Percentiles rank a stretch among this genome's conserved stretches.
Conservation (phyloP, 92 coral and sea anemone genomes). For the Galaxea fascicularis region DNA sequence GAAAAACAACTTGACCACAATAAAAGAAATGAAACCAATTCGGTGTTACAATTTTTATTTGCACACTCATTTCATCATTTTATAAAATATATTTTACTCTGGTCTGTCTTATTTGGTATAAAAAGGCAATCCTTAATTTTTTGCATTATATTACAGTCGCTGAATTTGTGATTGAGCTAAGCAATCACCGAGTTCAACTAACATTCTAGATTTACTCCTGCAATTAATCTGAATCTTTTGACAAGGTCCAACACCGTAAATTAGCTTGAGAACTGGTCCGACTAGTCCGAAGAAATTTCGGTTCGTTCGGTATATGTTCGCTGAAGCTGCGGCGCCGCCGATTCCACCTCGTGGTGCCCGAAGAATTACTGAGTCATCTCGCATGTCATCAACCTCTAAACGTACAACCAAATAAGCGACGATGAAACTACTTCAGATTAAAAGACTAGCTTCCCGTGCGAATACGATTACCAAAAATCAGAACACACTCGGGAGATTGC, state of each 20-base stretch:
- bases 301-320: neutral
- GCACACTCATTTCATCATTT: slow-evolving; percentile 17
- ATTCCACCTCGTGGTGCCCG: neutral
- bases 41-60: slow-evolving; percentile 11
- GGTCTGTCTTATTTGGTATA: slow-evolving; percentile 31
- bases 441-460: neutral
- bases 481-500: neutral
- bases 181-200: no score
- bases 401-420: neutral
- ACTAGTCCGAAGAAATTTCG: neutral
- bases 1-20: neutral
- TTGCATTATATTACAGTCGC: slow-evolving; percentile 25
- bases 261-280: no score
- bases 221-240: no score
- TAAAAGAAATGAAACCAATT: neutral
- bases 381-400: neutral
- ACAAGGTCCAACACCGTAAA: no score
- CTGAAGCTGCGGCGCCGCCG: neutral
- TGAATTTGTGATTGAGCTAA: neutral
- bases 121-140: slow-evolving; percentile 30
- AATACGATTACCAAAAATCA: neutral
- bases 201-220: no score
- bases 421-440: no score
- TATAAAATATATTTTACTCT: slow-evolving; percentile 35
- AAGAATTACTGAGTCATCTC: neutral